Conservation (phyloP, 2,113 vertebrate genomes). For the Paradoxurus hermaphroditus region DNA sequence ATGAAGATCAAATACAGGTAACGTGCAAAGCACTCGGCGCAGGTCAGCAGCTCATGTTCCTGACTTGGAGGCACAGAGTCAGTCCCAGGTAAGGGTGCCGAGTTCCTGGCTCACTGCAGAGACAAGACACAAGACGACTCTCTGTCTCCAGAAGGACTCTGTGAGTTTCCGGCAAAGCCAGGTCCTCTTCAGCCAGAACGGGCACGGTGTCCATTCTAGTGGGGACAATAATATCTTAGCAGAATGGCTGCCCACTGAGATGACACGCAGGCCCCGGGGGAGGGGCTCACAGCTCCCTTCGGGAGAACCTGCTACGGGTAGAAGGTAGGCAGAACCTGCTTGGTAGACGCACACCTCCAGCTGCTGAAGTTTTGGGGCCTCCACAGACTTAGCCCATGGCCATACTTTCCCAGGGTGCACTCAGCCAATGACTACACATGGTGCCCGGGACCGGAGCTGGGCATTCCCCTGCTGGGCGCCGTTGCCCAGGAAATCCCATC, state of each 20-base stretch:
- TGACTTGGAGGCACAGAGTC: no score
- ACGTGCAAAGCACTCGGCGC: rapidly evolving
- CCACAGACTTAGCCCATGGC: not conserved
- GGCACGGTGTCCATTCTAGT: not conserved
- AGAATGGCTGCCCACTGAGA: not conserved
- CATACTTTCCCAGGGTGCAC: not conserved
- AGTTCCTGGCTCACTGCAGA: not conserved
- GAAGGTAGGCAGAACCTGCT: not conserved
- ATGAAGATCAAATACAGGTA: not conserved
- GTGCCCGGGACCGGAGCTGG: not conserved
- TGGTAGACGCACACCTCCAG: not conserved
- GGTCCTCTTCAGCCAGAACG: no score
- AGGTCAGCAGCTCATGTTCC: not conserved
- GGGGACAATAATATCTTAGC: not conserved
- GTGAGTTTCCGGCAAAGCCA: not conserved
- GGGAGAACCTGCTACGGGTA: no score
- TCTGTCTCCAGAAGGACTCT: not conserved
- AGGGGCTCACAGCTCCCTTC: not conserved
- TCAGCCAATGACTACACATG: not conserved
- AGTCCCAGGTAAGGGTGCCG: not conserved
- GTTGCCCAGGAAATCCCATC: not conserved
- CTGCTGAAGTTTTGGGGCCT: no score
- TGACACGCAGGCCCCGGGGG: rapidly evolving
- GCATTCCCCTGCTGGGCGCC: not conserved
- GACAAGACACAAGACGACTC: not conserved